Base-by-base conservation (phyloP, 2,113 vertebrate genomes). In the Calidris pygmaea region DNA sequence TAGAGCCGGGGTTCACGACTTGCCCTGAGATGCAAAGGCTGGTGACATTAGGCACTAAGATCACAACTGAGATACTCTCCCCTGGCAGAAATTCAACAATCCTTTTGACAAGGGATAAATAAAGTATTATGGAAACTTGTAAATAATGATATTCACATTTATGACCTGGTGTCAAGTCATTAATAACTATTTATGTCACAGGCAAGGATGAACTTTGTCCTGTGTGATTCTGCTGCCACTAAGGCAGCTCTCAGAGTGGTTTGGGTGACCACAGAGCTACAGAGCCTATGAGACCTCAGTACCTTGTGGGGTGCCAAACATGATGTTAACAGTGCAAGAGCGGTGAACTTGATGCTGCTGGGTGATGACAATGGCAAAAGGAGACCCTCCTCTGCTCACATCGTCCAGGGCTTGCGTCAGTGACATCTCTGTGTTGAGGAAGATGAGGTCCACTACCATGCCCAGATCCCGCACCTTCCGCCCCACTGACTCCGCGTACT, bases 391-490 rank as follows among this genome's bases (percentile, higher is more conserved):
- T 77, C 99, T 98, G 96, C 99, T 99, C n/a, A 99, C 99, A 43
- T 99, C 99, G 37, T 99, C 99, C 96, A 99, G 98, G 13, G 99
- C 99, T 97, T 99, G 99, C 1, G 99, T 99, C 48, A 99, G 97
- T 1, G 99, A 99, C 86, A 99, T 99, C 89, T 99, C 99, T 6
- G 99, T 99, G 98, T 99, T 99, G 89, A 99, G 99, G 97, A 99
- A 99, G 97, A 99, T 99, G 95, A 99, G 98, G 97, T 99, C 99
- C 96, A 99, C 99, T 45, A 99, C 99, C 99, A 99, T 99, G 87
- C 99, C 99, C 75, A 99, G 96, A 89, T 99, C 99, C 75, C 99
- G 98, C 43, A 99, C 98, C 93, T 99, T 99, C 55, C 99, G 97
- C n/a, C 99, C 99, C 76, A 99, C 99, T 4, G 99, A 99, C 96